These are phyloP conservation scores for Dendrocincla fuliginosa DNA, from an alignment of 2,797 vertebrate genomes.

Conservation along the genomic window DNA sequence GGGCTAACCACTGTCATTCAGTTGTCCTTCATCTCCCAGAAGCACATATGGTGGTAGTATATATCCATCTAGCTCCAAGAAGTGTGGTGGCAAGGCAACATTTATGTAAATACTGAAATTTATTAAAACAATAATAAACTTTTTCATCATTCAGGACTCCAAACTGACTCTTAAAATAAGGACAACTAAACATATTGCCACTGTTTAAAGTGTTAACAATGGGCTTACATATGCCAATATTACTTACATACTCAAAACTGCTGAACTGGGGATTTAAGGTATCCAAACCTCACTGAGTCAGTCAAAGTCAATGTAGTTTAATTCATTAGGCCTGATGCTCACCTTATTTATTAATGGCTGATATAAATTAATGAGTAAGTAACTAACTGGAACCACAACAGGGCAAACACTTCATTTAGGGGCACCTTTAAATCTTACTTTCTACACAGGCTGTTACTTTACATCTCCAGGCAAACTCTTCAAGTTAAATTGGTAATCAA, in stretches of 20 bases:
- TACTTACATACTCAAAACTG: background rate
- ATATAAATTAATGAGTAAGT: constrained; percentile 40
- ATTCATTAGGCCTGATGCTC: background rate
- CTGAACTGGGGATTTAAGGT: background rate
- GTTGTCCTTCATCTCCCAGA: background rate
- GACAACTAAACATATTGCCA: background rate
- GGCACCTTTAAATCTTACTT: constrained; percentile 16
- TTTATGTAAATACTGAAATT: background rate
- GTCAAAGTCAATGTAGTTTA: background rate
- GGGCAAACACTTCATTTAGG: constrained; percentile 9
- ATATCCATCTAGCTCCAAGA: background rate
- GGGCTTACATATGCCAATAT: background rate
- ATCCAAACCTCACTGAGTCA: background rate
- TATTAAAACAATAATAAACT: background rate
- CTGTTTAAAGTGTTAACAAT: background rate
- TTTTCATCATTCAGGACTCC: background rate
- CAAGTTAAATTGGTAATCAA: constrained; percentile 36
- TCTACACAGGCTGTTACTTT: constrained; percentile 17
- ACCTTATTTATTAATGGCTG: background rate
- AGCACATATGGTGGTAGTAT: background rate
- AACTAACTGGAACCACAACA: background rate
- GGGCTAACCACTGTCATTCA: accelerated
- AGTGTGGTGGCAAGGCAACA: accelerated
- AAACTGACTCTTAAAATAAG: background rate
- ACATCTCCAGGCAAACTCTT: constrained; percentile 18